phyloP scores from a whole-genome alignment of 2,888 invertebrate species.

The Tetragonisca angustula region DNA sequence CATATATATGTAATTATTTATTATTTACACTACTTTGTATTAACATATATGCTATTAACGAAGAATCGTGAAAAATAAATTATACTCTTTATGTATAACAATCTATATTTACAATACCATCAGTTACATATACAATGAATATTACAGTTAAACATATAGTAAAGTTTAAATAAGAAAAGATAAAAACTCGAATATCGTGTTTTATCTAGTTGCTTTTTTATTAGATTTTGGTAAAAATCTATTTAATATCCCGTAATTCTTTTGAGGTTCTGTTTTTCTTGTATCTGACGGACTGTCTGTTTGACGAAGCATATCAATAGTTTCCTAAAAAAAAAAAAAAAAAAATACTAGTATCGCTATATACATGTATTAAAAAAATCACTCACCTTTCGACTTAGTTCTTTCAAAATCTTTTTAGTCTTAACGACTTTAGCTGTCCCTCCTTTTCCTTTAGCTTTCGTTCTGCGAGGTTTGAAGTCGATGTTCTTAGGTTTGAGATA shows the following conservation, averaged over 20 bases:
- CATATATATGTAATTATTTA: background rate
- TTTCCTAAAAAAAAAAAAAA: constrained; percentile 84
- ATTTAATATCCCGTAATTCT: constrained; percentile 87
- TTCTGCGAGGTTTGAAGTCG: constrained; percentile 89
- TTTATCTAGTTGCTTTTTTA: constrained; percentile 14
- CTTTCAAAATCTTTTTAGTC: constrained; percentile 91
- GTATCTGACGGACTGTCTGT: constrained; percentile 82
- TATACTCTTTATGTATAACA: constrained; percentile 24
- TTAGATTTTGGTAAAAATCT: constrained; percentile 86
- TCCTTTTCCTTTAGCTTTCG: constrained; percentile 91
- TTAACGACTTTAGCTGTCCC: constrained; percentile 89
- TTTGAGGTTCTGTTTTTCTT: constrained; percentile 80
- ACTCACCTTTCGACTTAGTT: constrained; percentile 88
- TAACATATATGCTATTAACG: constrained; percentile 6
- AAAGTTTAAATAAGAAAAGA: background rate
- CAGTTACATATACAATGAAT: background rate
- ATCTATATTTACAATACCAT: background rate
- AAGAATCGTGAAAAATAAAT: constrained; percentile 27
- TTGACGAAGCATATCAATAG: constrained; percentile 84
- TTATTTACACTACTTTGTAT: constrained; percentile 10
- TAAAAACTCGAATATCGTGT: background rate
- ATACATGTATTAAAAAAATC: background rate
- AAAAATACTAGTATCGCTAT: background rate
- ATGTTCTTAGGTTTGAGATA: constrained; percentile 91
- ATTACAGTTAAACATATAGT: too few relatives aligned